phyloP scores from a whole-genome alignment of 2,113 vertebrate genomes.

The Australoheros scitulus region DNA sequence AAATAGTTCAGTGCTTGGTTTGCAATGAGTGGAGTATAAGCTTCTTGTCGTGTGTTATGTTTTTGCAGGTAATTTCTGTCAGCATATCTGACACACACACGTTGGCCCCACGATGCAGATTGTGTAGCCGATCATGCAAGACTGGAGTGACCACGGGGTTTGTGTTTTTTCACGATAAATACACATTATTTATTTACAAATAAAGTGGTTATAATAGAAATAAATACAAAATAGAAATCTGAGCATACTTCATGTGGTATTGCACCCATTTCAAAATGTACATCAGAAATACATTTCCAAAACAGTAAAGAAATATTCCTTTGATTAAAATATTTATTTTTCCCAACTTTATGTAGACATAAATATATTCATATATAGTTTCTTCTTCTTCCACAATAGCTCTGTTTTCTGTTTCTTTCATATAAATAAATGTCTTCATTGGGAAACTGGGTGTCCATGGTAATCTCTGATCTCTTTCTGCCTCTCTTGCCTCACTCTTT shows the following conservation, averaged over 20 bases:
- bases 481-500: conserved; percentile 32
- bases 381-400: conserved; percentile 88
- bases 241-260: conserved; percentile 99
- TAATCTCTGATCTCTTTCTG: conserved; percentile 69
- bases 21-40: conserved; percentile 52
- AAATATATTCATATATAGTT: conserved; percentile 94
- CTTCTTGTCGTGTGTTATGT: conserved; percentile 5
- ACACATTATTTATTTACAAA: conserved; percentile 99
- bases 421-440: conserved; percentile 99
- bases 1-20: conserved; percentile 52
- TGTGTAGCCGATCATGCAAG: conserved; percentile 67
- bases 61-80: conserved; percentile 55
- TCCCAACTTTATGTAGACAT: conserved; percentile 96
- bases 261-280: conserved; percentile 98
- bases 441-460: conserved; percentile 93
- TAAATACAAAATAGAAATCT: conserved; percentile 99
- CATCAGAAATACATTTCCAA: conserved; percentile 97
- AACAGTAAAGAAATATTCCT: conserved; percentile 98
- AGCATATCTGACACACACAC: conserved; percentile 5
- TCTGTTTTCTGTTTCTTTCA: conserved; percentile 85
- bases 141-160: conserved; percentile 85
- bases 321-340: conserved; percentile 99
- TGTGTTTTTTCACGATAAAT: conserved; percentile 94
- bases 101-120: background rate
- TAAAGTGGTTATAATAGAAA: conserved; percentile 99